These are phyloP conservation scores for Cheilosia grossa DNA, from an alignment of 2,888 invertebrate genomes.

Conservation along the genomic window DNA sequence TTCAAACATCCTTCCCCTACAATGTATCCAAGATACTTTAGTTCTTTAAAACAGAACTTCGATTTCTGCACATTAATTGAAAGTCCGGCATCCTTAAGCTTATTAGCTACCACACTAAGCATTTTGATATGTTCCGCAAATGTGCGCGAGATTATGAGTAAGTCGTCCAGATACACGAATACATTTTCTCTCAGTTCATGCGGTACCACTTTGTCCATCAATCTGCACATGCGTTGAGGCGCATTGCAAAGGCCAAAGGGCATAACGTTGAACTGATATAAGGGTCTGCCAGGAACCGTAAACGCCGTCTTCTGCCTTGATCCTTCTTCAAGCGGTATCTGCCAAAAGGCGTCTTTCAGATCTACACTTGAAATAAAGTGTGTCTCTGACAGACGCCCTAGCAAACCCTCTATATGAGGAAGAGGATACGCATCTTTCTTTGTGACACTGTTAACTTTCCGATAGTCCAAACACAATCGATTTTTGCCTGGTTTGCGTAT, in stretches of 20 bases:
- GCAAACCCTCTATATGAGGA: constrained; percentile 39
- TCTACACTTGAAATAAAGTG: constrained; percentile 8
- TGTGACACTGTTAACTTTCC: constrained; percentile 33
- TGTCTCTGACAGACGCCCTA: constrained; percentile 11
- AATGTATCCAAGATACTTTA: constrained; percentile 22
- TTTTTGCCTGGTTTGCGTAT: constrained; percentile 57
- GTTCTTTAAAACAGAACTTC: constrained; percentile 12
- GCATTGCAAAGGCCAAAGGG: constrained; percentile 40
- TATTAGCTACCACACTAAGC: background rate
- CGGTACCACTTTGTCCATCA: constrained; percentile 5
- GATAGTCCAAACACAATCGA: constrained; percentile 46
- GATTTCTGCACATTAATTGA: constrained; percentile 14
- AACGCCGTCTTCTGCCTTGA: constrained; percentile 44
- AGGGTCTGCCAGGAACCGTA: constrained; percentile 41
- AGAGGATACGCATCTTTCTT: constrained; percentile 33
- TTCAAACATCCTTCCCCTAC: background rate
- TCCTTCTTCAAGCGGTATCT: constrained; percentile 18
- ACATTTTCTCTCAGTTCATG: constrained; percentile 1
- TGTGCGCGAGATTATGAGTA: background rate
- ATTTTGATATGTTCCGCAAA: constrained; percentile 11
- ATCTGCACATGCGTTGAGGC: background rate
- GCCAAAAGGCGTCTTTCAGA: constrained; percentile 51
- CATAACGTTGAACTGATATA: constrained; percentile 49
- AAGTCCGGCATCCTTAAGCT: background rate
- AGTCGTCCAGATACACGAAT: constrained; percentile 17